phyloP scores from a whole-genome alignment of 2,113 vertebrate genomes.

The Antennarius striatus region DNA sequence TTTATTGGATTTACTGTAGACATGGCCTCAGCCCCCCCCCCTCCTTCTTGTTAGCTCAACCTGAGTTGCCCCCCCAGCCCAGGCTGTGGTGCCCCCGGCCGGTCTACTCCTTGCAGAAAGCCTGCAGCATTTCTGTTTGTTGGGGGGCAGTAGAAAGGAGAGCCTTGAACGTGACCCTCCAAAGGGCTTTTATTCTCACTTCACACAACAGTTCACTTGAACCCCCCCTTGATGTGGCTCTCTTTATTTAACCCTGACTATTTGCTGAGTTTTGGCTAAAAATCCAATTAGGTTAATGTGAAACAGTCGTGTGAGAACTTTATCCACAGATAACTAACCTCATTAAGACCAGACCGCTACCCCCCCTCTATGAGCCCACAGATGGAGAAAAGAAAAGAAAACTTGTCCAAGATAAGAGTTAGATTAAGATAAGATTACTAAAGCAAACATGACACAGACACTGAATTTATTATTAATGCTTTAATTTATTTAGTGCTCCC shows the following conservation, averaged over 20 bases:
- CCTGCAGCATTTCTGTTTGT: slow-evolving; percentile 68
- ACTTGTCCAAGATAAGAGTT: slow-evolving; percentile 68
- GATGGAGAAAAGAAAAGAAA: slow-evolving; percentile 72
- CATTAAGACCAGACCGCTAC: slow-evolving; percentile 76
- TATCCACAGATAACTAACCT: slow-evolving; percentile 81
- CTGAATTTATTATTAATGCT: slow-evolving; percentile 58
- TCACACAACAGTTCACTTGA: slow-evolving; percentile 49
- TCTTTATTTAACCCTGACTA: slow-evolving; percentile 75
- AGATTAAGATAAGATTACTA: slow-evolving; percentile 74
- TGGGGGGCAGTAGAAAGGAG: slow-evolving; percentile 55
- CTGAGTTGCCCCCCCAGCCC: slow-evolving; percentile 32
- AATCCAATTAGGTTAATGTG: slow-evolving; percentile 82
- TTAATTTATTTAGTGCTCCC: slow-evolving; percentile 54
- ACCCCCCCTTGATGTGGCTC: slow-evolving; percentile 52
- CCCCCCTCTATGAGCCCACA: slow-evolving; percentile 71
- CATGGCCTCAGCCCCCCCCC: slow-evolving; percentile 8
- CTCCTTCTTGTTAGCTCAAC: slow-evolving; percentile 38
- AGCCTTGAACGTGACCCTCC: slow-evolving; percentile 73
- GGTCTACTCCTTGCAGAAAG: slow-evolving; percentile 54
- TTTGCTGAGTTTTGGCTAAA: slow-evolving; percentile 76
- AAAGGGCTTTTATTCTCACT: slow-evolving; percentile 59
- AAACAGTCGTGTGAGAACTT: slow-evolving; percentile 76
- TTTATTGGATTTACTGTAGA: background rate
- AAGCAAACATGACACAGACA: slow-evolving; percentile 66
- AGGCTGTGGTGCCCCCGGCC: slow-evolving; percentile 40